Evolutionary conservation across 2,797 vertebrate species (phyloP), one percentile per base, ranked within the genome.

Genomic region (Glyptemys insculpta): DNA sequence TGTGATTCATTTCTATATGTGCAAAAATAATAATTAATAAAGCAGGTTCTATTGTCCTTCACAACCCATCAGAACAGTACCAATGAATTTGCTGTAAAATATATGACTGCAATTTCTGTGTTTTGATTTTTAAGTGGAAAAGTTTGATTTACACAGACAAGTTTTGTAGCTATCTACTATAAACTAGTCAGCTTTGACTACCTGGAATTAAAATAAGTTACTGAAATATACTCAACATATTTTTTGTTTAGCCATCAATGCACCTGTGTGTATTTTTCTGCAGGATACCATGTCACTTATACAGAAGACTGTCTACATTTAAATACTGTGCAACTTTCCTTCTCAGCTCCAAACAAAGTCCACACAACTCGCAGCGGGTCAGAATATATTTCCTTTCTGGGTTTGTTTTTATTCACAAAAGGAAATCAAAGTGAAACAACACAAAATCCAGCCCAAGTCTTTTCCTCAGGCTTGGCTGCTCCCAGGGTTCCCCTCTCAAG

Each of bases 341-440:
- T 82, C 57, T 54, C 79, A 52, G 49, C 79, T 91, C 86, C 89
- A 85, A 62, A 87, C 3, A 44, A 91, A 1, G 0, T 83, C 34
- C 27, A 2, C 2, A 18, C 76, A 83, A 15, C 5, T 68, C 50
- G 53, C 27, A 57, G 34, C 31, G 54, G 83, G 27, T 83, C 78
- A 62, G 9, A 85, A 82, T 1, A 21, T 37, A 62, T 37, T 29
- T 83, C 44, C 52, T 81, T 83, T 53, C 62, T 65, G 31, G 87
- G 94, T 90, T 25, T 8, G 50, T 74, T 83, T 82, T 5, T 82
- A 27, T 65, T 92, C 65, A 91, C 81, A 80, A 95, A 85, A 41
- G 74, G 80, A 80, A 82, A 50, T 49, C 6, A 29, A 54, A 83
- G 47, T 21, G 25, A 79, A 96, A 62, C 21, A 79, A 87, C 34